A percentile compares a stretch with the other conserved stretches of the same genome.
phyloP scores from a whole-genome alignment of 2,797 vertebrate species.

The Pelodytes ibericus region DNA sequence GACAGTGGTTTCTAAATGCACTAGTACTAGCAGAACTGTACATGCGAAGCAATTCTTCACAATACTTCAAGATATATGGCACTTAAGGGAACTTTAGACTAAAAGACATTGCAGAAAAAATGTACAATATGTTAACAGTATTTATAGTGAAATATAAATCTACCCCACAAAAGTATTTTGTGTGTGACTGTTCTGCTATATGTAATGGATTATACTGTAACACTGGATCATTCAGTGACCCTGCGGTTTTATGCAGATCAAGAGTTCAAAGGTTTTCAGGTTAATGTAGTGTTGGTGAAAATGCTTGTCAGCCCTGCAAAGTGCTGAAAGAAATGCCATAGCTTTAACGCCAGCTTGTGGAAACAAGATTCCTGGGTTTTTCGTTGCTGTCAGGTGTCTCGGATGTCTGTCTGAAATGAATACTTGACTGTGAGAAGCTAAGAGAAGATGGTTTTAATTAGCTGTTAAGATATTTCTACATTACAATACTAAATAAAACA shows the following conservation, averaged over 20 bases:
- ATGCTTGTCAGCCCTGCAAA: constrained; percentile 15
- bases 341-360: background rate
- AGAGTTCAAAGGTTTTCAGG: constrained; percentile 8
- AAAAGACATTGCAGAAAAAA: too few relatives aligned
- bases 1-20: too few relatives aligned
- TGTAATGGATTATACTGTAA: background rate
- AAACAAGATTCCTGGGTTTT: constrained; percentile 40
- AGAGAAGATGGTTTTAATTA: constrained; percentile 17
- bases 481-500: background rate
- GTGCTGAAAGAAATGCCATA: background rate
- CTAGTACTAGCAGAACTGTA: too few relatives aligned
- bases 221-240: background rate
- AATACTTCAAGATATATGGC: too few relatives aligned
- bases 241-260: constrained; percentile 1
- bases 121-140: too few relatives aligned
- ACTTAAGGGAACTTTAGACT: too few relatives aligned
- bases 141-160: too few relatives aligned
- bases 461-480: constrained; percentile 25
- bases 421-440: constrained; percentile 4
- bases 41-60: too few relatives aligned
- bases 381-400: constrained; percentile 21
- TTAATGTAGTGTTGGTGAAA: constrained; percentile 14
- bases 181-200: too few relatives aligned
- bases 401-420: constrained; percentile 34
- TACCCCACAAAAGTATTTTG: too few relatives aligned